These are phyloP conservation scores for Branchellion lobata DNA, from an alignment of 2,888 invertebrate genomes.

Conservation along the genomic window DNA sequence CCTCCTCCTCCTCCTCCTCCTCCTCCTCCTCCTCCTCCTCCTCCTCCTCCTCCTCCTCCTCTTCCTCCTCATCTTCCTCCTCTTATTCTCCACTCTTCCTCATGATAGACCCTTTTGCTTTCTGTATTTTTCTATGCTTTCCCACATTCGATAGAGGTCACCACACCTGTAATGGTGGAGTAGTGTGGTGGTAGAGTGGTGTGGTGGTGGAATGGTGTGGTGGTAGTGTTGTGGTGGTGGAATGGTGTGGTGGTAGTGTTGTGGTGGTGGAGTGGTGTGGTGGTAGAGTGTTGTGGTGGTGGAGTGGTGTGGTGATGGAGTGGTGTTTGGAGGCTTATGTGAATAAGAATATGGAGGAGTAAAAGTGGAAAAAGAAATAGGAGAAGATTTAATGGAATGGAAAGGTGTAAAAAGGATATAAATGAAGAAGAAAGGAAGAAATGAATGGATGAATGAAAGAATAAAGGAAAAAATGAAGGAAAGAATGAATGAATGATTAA, in stretches of 20 bases:
- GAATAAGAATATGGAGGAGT: no score
- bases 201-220: no score
- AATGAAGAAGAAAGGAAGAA: background rate
- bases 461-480: background rate
- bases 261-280: no score
- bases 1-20: background rate
- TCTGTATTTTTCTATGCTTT: background rate
- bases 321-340: no score
- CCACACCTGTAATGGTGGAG: background rate
- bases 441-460: background rate
- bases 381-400: no score
- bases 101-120: background rate
- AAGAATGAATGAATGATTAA: background rate
- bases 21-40: background rate
- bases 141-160: conserved; percentile 3
- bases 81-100: background rate
- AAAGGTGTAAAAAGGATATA: background rate
- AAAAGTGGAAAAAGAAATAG: no score
- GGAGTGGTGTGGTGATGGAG: no score
- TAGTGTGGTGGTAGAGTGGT: no score
- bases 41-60: background rate
- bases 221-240: no score
- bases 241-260: no score
- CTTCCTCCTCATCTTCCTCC: background rate
- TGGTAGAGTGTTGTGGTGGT: no score